These are phyloP conservation scores for Aethes cnicana DNA, from an alignment of 2,888 invertebrate species.

Conservation along the genomic window DNA sequence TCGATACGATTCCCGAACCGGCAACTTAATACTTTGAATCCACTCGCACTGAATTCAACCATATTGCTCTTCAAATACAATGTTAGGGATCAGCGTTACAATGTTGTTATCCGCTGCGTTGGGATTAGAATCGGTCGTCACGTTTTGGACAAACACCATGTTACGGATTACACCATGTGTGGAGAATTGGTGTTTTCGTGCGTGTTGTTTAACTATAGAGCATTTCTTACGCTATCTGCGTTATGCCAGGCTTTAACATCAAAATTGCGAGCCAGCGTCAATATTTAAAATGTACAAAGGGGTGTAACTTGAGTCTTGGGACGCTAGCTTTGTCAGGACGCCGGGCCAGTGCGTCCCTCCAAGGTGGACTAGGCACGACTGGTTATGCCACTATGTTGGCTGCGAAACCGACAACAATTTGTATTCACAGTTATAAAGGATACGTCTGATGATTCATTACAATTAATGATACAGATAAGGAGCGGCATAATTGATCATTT, in stretches of 20 bases:
- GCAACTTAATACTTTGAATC: slow-evolving; percentile 1
- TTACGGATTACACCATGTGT: slow-evolving; percentile 62
- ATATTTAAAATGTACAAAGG: background rate
- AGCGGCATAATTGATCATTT: slow-evolving; percentile 16
- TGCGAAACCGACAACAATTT: slow-evolving; percentile 1
- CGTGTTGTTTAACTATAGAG: slow-evolving; percentile 50
- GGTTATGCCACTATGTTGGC: slow-evolving; percentile 14
- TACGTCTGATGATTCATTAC: slow-evolving; percentile 17
- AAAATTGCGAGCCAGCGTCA: background rate
- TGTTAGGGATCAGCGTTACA: background rate
- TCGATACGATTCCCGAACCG: slow-evolving; percentile 43
- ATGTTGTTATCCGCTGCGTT: slow-evolving; percentile 33
- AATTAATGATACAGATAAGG: slow-evolving; percentile 22
- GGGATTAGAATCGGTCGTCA: slow-evolving; percentile 45
- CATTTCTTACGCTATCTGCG: slow-evolving; percentile 12
- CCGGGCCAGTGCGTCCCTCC: slow-evolving; percentile 13
- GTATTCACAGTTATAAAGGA: slow-evolving; percentile 1
- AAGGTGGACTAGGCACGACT: slow-evolving; percentile 22
- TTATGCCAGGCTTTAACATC: slow-evolving; percentile 8
- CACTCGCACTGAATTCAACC: background rate
- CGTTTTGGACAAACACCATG: slow-evolving; percentile 67
- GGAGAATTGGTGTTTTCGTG: slow-evolving; percentile 58
- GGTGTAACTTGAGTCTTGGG: slow-evolving; percentile 10
- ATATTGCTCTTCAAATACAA: slow-evolving; percentile 32
- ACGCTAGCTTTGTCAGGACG: slow-evolving; percentile 1